Evolutionary conservation across 2,797 vertebrate genomes (phyloP).

Genomic region (Microctenopoma stevenorrisi): DNA sequence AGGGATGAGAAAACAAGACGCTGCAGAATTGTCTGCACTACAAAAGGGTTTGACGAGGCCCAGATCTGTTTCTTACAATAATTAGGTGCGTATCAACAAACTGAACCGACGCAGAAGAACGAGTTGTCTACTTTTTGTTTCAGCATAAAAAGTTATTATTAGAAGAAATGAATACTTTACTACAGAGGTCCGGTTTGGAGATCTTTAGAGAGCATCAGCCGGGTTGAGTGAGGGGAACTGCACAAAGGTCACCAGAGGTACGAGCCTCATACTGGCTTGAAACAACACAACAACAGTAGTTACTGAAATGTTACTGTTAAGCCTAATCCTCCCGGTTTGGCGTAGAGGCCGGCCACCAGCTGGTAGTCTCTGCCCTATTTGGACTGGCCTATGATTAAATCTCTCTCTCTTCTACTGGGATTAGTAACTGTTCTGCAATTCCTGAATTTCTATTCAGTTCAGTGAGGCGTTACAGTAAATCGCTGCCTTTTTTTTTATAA

Average conservation of each 20-base stretch:
- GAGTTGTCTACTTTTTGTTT: neutral
- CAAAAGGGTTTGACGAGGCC: conserved; percentile 1
- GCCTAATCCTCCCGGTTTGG: too few relatives aligned
- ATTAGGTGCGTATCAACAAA: neutral
- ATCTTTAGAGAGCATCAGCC: too few relatives aligned
- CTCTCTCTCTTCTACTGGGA: too few relatives aligned
- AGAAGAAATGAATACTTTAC: too few relatives aligned
- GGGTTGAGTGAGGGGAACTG: too few relatives aligned
- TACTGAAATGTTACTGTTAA: too few relatives aligned
- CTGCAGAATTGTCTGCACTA: neutral
- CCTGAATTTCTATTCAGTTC: too few relatives aligned
- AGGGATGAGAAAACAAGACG: conserved; percentile 6
- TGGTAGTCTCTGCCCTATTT: neutral
- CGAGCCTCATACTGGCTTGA: too few relatives aligned
- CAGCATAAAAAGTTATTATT: neutral
- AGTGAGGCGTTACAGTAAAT: neutral
- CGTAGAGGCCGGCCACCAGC: neutral
- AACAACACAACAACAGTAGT: too few relatives aligned
- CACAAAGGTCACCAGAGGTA: too few relatives aligned
- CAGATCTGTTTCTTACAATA: conserved; percentile 1
- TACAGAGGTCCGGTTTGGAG: too few relatives aligned
- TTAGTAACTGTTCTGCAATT: too few relatives aligned
- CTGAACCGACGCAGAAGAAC: neutral
- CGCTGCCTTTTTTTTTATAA: neutral
- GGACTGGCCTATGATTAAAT: neutral